These are phyloP conservation scores for Xestia c-nigrum DNA, from an alignment of 2,888 invertebrate species.

Conservation along the genomic window DNA sequence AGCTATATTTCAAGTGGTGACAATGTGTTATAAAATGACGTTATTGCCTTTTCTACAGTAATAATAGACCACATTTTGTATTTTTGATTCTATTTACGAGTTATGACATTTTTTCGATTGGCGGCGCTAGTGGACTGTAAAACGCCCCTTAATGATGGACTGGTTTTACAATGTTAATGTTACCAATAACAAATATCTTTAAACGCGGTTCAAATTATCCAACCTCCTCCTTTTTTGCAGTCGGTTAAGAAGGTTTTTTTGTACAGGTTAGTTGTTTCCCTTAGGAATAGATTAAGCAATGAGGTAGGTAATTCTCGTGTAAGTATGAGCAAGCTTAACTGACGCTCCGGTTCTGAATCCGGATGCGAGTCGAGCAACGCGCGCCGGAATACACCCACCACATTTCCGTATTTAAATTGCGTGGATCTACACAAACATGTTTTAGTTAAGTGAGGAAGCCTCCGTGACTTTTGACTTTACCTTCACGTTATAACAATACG, in stretches of 20 bases:
- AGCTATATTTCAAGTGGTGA: no score
- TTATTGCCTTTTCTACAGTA: no score
- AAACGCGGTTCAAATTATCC: not conserved
- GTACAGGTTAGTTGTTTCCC: conserved; percentile 24
- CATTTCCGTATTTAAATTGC: conserved; percentile 83
- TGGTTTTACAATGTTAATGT: conserved; percentile 1
- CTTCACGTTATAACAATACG: conserved; percentile 21
- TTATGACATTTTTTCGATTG: no score
- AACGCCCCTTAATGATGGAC: no score
- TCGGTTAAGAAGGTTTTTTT: not conserved
- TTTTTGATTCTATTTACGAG: no score
- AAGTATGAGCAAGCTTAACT: conserved; percentile 67
- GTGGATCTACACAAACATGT: conserved; percentile 72
- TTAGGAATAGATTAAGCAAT: conserved; percentile 70
- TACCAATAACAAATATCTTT: not conserved
- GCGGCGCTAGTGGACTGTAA: no score
- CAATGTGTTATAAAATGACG: no score
- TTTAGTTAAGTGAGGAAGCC: conserved; percentile 69
- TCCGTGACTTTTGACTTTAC: conserved; percentile 33
- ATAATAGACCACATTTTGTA: no score
- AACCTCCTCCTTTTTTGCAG: not conserved
- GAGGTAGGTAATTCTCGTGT: conserved; percentile 73
- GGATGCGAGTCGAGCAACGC: conserved; percentile 68
- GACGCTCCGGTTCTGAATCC: conserved; percentile 62
- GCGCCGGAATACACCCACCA: conserved; percentile 74